Evolutionary conservation across 2,113 vertebrate species (phyloP), one percentile per base, ranked within the genome.

Genomic region (Rhabdomys dilectus): DNA sequence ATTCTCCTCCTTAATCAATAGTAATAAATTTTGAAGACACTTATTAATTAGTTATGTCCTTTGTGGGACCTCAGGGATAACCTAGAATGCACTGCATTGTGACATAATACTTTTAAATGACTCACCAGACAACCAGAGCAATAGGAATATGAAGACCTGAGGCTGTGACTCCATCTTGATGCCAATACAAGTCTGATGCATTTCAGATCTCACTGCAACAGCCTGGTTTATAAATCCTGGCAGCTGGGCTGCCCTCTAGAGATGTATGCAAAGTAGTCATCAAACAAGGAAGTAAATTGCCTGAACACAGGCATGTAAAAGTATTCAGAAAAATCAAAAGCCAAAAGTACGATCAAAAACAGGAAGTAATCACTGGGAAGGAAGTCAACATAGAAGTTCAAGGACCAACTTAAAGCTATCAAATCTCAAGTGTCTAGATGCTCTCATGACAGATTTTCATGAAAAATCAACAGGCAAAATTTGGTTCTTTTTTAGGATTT

Each of bases 171-270:
- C 19, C 45, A 87, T 70, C 45, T 15, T 87, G 45, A 66, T 53
- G 31, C 5, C 24, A 3, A 16, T 70, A 17, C 21, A 48, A 24
- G 19, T 5, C 21, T 48, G 45, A 53, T n/a, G 6, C 11, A 70
- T 48, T 45, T 48, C 62, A 86, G 62, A 36, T 68, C 17, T 68
- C 62, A 86, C 29, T 68, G 29, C 10, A 68, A 86, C 13, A 4
- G 2, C 19, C 22, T 45, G 19, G 1, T 3, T 5, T 1, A 0
- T 45, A 56, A 3, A 11, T 9, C 64, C 12, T 78, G 58, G n/a
- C 64, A 31, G 0, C 64, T 77, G 21, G 11, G 64, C 64, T 31
- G 29, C 29, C 64, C 64, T 66, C 64, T 66, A 66, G 29, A 29
- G 64, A 70, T 10, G 5, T 70, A 70, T 70, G 68, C 68, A 70